Evolutionary conservation across 2,888 invertebrate genomes (phyloP).

Genomic region (Taenaris catops): DNA sequence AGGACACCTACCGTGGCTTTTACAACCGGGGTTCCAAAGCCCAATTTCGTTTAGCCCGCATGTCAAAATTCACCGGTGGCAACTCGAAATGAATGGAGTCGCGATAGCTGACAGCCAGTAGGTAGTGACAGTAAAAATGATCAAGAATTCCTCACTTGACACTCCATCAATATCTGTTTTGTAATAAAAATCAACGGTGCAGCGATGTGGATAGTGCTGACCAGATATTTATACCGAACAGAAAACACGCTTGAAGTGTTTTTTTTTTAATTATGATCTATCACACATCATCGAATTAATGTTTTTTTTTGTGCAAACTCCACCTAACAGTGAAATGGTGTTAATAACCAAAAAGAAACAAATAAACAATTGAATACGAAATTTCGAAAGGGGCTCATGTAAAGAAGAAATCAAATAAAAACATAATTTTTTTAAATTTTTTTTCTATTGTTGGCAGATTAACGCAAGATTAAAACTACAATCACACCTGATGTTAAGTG

Average conservation of each 20-base stretch:
- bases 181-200: conserved; percentile 12
- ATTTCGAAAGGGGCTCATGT: no score
- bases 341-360: no score
- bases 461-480: no score
- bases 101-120: conserved; percentile 56
- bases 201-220: conserved; percentile 6
- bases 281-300: conserved; percentile 11
- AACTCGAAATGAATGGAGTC: conserved; percentile 53
- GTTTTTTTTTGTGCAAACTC: conserved; percentile 10
- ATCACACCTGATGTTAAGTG: no score
- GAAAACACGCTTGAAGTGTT: conserved; percentile 10
- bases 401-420: no score
- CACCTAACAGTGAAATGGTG: no score
- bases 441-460: no score
- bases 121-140: conserved; percentile 61
- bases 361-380: no score
- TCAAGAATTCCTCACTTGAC: conserved; percentile 52
- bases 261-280: conserved; percentile 17
- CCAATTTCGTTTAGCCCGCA: conserved; percentile 25
- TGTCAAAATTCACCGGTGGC: conserved; percentile 25
- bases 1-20: conserved; percentile 14
- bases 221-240: conserved; percentile 19
- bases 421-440: no score
- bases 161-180: conserved; percentile 61
- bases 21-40: conserved; percentile 31